Percentiles rank a stretch among this genome's conserved stretches.
phyloP scores from a whole-genome alignment of 1,140 invertebrate species.

The Drosophila ohnishii region DNA sequence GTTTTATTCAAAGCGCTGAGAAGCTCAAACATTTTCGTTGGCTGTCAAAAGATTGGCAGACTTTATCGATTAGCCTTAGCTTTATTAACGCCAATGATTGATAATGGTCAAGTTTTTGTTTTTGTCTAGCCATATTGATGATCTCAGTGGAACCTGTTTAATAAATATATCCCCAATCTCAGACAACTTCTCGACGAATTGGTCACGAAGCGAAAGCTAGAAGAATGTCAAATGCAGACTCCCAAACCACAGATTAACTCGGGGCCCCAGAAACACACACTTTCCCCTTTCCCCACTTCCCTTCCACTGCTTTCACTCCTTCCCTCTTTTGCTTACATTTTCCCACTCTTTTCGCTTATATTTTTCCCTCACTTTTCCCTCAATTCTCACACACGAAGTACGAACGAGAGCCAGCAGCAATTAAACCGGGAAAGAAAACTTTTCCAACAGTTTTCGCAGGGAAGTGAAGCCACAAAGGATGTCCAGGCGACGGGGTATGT shows the following conservation, averaged over 20 bases:
- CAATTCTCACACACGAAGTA: slow-evolving; percentile 24
- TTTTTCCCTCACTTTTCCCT: not conserved
- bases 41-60: slow-evolving; percentile 2
- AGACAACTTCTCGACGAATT: slow-evolving; percentile 10
- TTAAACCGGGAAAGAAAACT: slow-evolving; percentile 72
- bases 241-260: slow-evolving; percentile 68
- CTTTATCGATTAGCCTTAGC: slow-evolving; percentile 13
- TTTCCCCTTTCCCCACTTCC: slow-evolving; percentile 15
- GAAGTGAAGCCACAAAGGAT: slow-evolving; percentile 56
- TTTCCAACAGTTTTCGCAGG: slow-evolving; percentile 54
- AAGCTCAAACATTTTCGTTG: not conserved
- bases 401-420: slow-evolving; percentile 45
- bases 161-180: slow-evolving; percentile 2
- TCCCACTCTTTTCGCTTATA: not conserved
- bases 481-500: slow-evolving; percentile 42
- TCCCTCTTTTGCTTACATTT: not conserved
- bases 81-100: slow-evolving; percentile 18
- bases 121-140: slow-evolving; percentile 11
- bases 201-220: slow-evolving; percentile 14
- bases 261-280: slow-evolving; percentile 29
- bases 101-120: slow-evolving; percentile 16
- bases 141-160: slow-evolving; percentile 33
- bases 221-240: slow-evolving; percentile 65
- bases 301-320: not conserved
- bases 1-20: not conserved